These are phyloP conservation scores for Hermodice carunculata DNA, from an alignment of 2,888 invertebrate genomes.

Conservation along the genomic window DNA sequence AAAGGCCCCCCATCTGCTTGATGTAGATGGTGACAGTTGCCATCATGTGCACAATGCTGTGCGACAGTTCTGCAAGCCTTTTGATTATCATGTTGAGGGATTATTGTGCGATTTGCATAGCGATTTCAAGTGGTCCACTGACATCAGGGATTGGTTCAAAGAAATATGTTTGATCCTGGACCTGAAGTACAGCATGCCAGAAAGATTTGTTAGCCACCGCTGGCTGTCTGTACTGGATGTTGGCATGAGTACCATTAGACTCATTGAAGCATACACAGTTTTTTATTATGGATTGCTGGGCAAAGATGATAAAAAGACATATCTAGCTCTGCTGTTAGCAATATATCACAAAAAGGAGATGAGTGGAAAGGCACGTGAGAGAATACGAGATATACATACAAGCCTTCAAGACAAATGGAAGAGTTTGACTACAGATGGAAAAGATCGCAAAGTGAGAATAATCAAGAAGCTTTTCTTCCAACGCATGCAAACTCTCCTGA, in stretches of 20 bases:
- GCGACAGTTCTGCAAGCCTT: no score
- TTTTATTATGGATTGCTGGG: constrained; percentile 10
- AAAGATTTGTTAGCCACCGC: no score
- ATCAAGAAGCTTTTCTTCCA: neutral
- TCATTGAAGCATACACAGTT: neutral
- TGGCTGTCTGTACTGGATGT: constrained; percentile 16
- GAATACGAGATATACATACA: neutral
- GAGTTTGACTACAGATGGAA: neutral
- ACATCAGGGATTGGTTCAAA: no score
- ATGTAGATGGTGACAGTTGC: no score
- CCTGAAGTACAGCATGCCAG: no score
- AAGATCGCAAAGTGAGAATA: neutral
- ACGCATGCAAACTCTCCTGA: neutral
- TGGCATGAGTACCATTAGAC: neutral
- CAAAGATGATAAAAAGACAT: neutral
- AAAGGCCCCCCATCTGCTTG: no score
- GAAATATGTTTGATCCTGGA: no score
- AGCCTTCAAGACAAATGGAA: neutral
- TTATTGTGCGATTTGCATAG: no score
- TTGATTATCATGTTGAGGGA: no score
- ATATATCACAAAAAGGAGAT: neutral
- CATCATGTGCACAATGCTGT: no score
- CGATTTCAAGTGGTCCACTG: no score
- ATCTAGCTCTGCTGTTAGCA: neutral
- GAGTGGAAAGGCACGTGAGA: neutral